Evolutionary conservation across 1,140 invertebrate genomes (phyloP), one percentile per base, ranked within the genome.

Genomic region (Dolichoris vasculosae): DNA sequence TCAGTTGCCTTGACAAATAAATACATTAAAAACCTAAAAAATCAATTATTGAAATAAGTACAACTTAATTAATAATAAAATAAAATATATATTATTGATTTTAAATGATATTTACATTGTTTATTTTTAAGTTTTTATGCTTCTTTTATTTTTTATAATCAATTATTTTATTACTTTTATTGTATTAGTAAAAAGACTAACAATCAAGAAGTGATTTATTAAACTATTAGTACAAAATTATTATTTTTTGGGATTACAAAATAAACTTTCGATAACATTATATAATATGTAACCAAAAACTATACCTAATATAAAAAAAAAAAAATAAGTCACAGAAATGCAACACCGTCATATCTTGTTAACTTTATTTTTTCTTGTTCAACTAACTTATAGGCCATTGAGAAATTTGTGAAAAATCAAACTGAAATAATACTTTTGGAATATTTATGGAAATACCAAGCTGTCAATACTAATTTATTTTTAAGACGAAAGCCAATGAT

Each of bases 271-370:
- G 30, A 69, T 59, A n/a, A 26, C 35, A 71, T 67, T 78, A 64
- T 51, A 30, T 76, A 63, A 83, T 71, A 46, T 82, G 73, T 76
- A 73, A 71, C 63, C 77, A 84, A 84, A 71, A 71, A 79, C 30
- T 79, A 6, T 46, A 64, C 35, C 43, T 77, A 64, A 59, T 71
- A 43, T 46, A 79, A 59, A 43, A 67, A 40, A 79, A 71, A 63
- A 67, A 79, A 6, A 69, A 40, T 82, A 51, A 63, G 26, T 38
- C 67, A 46, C 67, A 71, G 17, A 78, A 80, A n/a, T 85, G 55
- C n/a, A 80, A 63, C 59, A 71, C 76, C 81, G 48, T 75, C 84
- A 75, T 85, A 85, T 78, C 84, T 85, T 85, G 84, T 63, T 35
- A 75, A 75, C 69, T 80, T 85, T 78, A 85, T 64, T 73, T 69